Percentiles rank a stretch among this genome's conserved stretches.
These are phyloP conservation scores for Phrixothrix hirtus DNA, from an alignment of 2,888 invertebrate species.

Conservation along the genomic window DNA sequence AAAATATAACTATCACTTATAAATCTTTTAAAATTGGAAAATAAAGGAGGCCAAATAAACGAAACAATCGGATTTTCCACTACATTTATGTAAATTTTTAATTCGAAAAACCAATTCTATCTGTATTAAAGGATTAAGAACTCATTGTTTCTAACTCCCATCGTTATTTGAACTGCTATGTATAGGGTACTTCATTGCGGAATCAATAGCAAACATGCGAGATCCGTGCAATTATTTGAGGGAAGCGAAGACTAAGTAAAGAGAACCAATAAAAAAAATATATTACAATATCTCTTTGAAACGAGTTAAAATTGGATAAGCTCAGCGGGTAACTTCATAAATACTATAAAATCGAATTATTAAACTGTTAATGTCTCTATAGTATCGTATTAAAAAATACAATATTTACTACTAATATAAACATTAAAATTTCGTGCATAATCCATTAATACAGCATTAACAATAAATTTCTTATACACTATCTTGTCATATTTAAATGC, in stretches of 20 bases:
- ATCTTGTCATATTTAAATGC: too few relatives aligned
- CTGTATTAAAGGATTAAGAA: slow-evolving; percentile 14
- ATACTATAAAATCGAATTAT: too few relatives aligned
- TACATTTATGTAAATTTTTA: slow-evolving; percentile 16
- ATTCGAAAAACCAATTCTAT: slow-evolving; percentile 11
- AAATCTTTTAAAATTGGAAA: slow-evolving; percentile 18
- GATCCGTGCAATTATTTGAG: background rate
- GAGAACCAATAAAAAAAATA: background rate
- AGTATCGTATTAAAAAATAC: too few relatives aligned
- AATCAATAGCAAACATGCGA: background rate
- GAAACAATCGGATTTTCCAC: slow-evolving; percentile 19
- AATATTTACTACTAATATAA: too few relatives aligned
- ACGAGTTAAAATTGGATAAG: too few relatives aligned
- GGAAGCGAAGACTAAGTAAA: background rate
- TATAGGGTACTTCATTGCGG: background rate
- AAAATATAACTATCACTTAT: slow-evolving; percentile 11
- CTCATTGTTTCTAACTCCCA: slow-evolving; percentile 5
- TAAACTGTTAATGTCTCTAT: too few relatives aligned
- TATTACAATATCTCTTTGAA: too few relatives aligned
- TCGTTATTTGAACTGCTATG: slow-evolving; percentile 1
- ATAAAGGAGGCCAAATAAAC: slow-evolving; percentile 13
- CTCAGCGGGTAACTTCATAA: too few relatives aligned
- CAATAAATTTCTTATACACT: too few relatives aligned
- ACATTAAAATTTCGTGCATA: too few relatives aligned
- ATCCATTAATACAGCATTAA: too few relatives aligned